Evolutionary conservation across 92 coral and sea anemone genomes (phyloP).

Genomic region (Paragorgia papillata): DNA sequence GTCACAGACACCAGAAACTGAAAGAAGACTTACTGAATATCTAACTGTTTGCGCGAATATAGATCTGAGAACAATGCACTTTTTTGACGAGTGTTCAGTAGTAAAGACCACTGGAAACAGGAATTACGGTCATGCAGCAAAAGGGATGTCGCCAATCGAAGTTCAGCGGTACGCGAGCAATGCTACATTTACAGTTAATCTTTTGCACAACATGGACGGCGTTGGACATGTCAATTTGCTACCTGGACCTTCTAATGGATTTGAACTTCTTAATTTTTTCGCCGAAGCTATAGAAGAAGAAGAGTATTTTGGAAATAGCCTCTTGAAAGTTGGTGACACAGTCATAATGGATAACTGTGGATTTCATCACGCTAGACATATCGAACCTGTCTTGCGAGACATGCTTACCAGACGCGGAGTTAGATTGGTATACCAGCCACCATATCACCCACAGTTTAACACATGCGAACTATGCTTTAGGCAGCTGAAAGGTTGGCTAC

Average conservation of each 20-base stretch:
- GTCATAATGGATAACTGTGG: constrained; percentile 64
- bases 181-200: constrained; percentile 49
- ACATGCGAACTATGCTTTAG: constrained; percentile 33
- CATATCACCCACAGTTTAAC: constrained; percentile 47
- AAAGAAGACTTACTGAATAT: constrained; percentile 7
- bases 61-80: constrained; percentile 41
- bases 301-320: constrained; percentile 45
- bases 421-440: constrained; percentile 54
- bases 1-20: constrained; percentile 13
- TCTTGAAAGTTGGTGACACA: constrained; percentile 53
- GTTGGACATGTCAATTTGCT: constrained; percentile 43
- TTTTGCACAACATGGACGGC: constrained; percentile 46
- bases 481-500: constrained; percentile 45
- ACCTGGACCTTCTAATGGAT: constrained; percentile 52
- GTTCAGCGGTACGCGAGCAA: constrained; percentile 53
- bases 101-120: constrained; percentile 45
- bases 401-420: constrained; percentile 47
- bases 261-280: constrained; percentile 48
- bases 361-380: constrained; percentile 58
- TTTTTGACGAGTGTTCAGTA: constrained; percentile 58
- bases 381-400: constrained; percentile 53
- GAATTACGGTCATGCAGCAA: constrained; percentile 22
- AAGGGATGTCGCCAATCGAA: constrained; percentile 34
- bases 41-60: not conserved
- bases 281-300: constrained; percentile 48